Evolutionary conservation across 2,113 vertebrate species (phyloP).

Genomic region (Monopterus albus): DNA sequence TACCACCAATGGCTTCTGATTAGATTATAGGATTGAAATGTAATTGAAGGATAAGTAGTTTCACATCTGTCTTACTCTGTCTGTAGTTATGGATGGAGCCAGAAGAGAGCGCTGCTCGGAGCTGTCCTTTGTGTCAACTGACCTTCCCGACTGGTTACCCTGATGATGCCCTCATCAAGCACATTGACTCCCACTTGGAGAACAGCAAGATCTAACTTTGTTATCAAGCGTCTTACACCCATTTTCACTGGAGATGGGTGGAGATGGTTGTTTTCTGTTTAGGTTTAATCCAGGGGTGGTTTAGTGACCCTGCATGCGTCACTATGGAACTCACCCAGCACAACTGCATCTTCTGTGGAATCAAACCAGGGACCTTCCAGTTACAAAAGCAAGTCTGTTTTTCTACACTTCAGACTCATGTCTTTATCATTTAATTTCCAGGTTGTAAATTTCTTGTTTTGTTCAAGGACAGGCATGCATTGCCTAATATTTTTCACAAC

Average conservation of each 20-base stretch:
- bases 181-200: constrained; percentile 94
- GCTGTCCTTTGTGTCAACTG: constrained; percentile 93
- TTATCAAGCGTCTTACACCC: not conserved
- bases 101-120: constrained; percentile 88
- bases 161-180: constrained; percentile 93
- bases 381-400: not conserved
- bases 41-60: not conserved
- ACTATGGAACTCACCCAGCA: not conserved
- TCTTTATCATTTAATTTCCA: not conserved
- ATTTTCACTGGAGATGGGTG: not conserved
- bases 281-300: not conserved
- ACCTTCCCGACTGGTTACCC: constrained; percentile 92
- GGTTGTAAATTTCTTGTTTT: not conserved
- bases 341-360: not conserved
- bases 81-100: constrained; percentile 90
- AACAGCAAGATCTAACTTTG: constrained; percentile 92
- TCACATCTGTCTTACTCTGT: constrained; percentile 1
- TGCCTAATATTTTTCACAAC: not conserved
- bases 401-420: not conserved
- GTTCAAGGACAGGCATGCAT: not conserved
- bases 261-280: constrained; percentile 10
- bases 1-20: not conserved
- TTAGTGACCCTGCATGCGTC: constrained; percentile 17
- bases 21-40: not conserved
- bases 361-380: constrained; percentile 4